A percentile compares a stretch with the other conserved stretches of the same genome.
Conservation (phyloP, 1,140 invertebrate genomes). For the Carposina sasakii region DNA sequence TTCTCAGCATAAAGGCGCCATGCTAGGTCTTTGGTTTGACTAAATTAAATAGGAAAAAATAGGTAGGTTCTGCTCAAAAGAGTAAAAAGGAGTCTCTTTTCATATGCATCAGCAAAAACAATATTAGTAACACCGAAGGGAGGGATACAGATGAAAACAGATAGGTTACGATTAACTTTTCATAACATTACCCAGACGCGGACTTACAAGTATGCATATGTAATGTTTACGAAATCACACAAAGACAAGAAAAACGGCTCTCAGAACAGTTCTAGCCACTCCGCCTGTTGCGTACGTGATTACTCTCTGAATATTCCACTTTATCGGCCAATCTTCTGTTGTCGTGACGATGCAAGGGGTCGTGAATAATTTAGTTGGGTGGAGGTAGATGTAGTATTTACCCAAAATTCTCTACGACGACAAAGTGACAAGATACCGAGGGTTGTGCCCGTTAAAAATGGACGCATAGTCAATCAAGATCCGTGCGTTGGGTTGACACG, state of each 20-base stretch:
- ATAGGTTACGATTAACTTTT: conserved; percentile 37
- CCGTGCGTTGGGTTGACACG: no score
- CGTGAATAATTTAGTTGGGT: conserved; percentile 59
- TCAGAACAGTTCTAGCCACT: conserved; percentile 24
- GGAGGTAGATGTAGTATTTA: conserved; percentile 57
- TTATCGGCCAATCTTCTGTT: conserved; percentile 59
- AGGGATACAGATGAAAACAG: conserved; percentile 32
- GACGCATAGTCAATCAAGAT: conserved; percentile 43
- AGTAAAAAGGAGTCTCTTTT: no score
- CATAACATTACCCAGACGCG: conserved; percentile 19
- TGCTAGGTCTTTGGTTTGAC: no score
- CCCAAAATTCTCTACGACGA: conserved; percentile 50
- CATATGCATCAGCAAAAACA: no score
- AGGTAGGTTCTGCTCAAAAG: no score
- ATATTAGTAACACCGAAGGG: no score
- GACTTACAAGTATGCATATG: no score
- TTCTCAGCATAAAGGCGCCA: no score
- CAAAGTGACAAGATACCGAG: conserved; percentile 32
- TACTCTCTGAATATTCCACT: conserved; percentile 63
- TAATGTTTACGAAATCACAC: no score
- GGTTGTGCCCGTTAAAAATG: conserved; percentile 67
- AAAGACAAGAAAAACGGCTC: no score
- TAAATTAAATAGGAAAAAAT: no score
- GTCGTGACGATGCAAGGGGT: conserved; percentile 43
- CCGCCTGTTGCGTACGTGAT: conserved; percentile 51